Percentiles rank a stretch among this genome's conserved stretches.
Conservation (phyloP, 2,113 vertebrate species). For the western clawed frog (Xenopus tropicalis) region DNA sequence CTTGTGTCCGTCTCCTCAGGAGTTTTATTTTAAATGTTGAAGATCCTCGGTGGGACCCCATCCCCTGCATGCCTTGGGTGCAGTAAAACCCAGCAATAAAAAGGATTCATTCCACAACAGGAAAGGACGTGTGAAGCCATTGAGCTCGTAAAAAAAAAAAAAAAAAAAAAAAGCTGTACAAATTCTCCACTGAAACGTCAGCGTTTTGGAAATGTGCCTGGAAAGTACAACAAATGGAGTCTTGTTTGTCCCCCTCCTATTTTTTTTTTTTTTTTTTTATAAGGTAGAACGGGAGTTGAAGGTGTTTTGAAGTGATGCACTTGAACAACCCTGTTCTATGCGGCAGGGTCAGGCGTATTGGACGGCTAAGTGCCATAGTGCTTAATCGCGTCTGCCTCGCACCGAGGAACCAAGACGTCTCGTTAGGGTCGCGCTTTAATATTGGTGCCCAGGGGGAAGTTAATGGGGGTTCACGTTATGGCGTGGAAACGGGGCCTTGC, state of each 20-base stretch:
- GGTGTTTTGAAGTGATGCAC: constrained; percentile 32
- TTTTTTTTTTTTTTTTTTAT: constrained; percentile 22
- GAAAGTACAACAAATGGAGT: constrained; percentile 39
- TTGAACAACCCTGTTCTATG: constrained; percentile 3
- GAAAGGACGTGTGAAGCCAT: constrained; percentile 29
- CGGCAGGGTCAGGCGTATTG: not conserved
- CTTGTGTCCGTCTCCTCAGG: not conserved
- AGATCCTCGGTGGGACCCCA: not conserved
- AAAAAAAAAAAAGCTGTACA: constrained; percentile 24
- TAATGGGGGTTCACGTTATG: not conserved
- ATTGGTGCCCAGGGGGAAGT: not conserved
- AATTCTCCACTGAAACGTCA: constrained; percentile 26
- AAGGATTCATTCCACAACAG: constrained; percentile 25
- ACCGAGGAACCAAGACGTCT: not conserved
- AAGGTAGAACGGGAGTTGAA: constrained; percentile 29
- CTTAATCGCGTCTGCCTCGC: not conserved
- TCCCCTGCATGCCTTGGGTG: constrained; percentile 1
- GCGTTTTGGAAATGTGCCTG: constrained; percentile 33
- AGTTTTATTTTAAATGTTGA: not conserved
- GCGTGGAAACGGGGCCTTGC: not conserved
- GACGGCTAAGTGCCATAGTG: constrained; percentile 3
- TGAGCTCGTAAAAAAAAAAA: constrained; percentile 30
- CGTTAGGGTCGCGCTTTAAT: not conserved
- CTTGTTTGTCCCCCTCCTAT: constrained; percentile 17
- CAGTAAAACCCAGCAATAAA: constrained; percentile 9